Conservation (phyloP, 2,113 vertebrate genomes). For the Halcyon malimbica region DNA sequence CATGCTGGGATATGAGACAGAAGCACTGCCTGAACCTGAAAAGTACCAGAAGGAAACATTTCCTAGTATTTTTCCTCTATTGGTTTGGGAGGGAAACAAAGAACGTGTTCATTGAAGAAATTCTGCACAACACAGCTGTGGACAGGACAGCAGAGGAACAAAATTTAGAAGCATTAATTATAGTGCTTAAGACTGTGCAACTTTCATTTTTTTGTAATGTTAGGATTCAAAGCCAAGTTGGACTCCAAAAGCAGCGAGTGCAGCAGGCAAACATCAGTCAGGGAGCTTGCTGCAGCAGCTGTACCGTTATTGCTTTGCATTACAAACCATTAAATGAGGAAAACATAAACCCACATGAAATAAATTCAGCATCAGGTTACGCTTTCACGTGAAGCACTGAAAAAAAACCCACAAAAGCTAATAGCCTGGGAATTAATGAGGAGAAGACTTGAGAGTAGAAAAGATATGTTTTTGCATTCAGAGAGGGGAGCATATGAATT, state of each 20-base stretch:
- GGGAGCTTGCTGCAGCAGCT: not conserved
- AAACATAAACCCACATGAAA: not conserved
- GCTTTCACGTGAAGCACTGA: not conserved
- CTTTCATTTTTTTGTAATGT: not conserved
- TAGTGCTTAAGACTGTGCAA: not conserved
- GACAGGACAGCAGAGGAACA: not conserved
- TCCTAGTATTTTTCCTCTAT: not conserved
- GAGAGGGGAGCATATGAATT: not conserved
- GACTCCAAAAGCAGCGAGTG: not conserved
- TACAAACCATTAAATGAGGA: not conserved
- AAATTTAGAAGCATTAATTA: not conserved
- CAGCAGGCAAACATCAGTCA: not conserved
- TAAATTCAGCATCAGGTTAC: not conserved
- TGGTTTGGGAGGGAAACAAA: not conserved
- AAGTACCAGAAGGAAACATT: not conserved
- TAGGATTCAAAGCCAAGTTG: not conserved
- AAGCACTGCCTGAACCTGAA: not conserved
- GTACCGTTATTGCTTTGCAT: not conserved
- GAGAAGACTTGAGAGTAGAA: not conserved
- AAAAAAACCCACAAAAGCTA: not conserved
- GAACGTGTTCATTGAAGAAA: not conserved
- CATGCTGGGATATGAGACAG: not conserved
- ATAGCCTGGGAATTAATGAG: not conserved
- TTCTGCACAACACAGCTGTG: not conserved
- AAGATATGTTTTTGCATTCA: not conserved